These are phyloP conservation scores for Rhagoletis pomonella DNA, from an alignment of 1,140 invertebrate genomes.

Conservation along the genomic window DNA sequence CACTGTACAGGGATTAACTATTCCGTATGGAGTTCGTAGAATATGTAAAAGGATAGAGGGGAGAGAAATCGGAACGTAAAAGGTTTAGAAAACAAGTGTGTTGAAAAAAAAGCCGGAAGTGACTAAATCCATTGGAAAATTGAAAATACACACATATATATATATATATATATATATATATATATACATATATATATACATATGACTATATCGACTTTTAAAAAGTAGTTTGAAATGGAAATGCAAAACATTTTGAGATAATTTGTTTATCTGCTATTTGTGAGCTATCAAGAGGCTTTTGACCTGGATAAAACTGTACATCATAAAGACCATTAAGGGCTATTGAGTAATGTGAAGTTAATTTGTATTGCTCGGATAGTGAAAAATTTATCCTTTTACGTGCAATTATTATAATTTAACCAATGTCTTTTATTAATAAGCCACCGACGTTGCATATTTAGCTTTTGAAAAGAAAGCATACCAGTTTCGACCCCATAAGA, in stretches of 20 bases:
- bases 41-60: not conserved
- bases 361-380: too few relatives aligned
- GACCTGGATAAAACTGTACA: too few relatives aligned
- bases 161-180: not conserved
- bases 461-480: too few relatives aligned
- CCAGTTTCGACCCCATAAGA: too few relatives aligned
- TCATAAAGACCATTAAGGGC: too few relatives aligned
- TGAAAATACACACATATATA: not conserved
- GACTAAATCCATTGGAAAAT: slow-evolving; percentile 14
- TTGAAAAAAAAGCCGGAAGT: not conserved
- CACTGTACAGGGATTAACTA: slow-evolving; percentile 7
- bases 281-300: too few relatives aligned
- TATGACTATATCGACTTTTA: not conserved
- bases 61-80: not conserved
- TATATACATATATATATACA: not conserved
- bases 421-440: too few relatives aligned
- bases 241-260: not conserved
- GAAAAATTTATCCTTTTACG: too few relatives aligned
- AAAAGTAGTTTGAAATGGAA: not conserved
- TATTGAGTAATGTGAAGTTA: too few relatives aligned
- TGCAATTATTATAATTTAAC: too few relatives aligned
- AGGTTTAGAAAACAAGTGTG: not conserved
- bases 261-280: not conserved
- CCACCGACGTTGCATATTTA: too few relatives aligned
- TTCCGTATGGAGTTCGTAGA: not conserved